phyloP scores from a whole-genome alignment of 2,797 vertebrate species.

The Aratinga solstitialis region DNA sequence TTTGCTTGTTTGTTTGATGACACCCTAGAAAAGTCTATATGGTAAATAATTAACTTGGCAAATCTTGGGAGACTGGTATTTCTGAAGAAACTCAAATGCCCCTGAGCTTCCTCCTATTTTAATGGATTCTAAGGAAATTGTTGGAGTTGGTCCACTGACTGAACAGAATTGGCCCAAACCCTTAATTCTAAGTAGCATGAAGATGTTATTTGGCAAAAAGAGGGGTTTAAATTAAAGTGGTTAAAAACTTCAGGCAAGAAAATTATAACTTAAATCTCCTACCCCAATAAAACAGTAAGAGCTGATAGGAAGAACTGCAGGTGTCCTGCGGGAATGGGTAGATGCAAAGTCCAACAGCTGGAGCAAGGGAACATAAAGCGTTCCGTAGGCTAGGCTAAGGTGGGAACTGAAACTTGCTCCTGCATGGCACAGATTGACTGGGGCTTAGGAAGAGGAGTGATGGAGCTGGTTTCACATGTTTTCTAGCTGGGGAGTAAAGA shows the following conservation, averaged over 20 bases:
- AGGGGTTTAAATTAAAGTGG: not conserved
- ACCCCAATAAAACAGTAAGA: not conserved
- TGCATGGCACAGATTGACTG: not conserved
- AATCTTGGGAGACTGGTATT: not conserved
- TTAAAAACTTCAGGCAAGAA: not conserved
- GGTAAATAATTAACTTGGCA: constrained; percentile 6
- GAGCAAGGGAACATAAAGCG: not conserved
- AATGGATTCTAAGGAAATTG: not conserved
- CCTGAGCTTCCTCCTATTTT: not conserved
- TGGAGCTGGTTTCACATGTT: not conserved
- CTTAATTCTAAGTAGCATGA: not conserved
- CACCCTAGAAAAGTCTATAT: not conserved
- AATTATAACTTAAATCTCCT: not conserved
- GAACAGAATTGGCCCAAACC: not conserved
- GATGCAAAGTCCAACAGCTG: not conserved
- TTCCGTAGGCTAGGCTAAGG: not conserved
- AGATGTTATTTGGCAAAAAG: not conserved
- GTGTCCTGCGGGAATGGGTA: not conserved
- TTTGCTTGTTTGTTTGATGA: constrained; percentile 32
- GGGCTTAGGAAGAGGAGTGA: not conserved
- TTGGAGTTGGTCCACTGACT: not conserved
- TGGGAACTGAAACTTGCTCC: not conserved
- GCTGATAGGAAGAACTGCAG: not conserved
- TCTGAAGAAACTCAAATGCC: constrained; percentile 12
- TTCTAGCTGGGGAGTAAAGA: not conserved